phyloP scores from a whole-genome alignment of 2,113 vertebrate genomes.

The Sylvilagus bachmani region DNA sequence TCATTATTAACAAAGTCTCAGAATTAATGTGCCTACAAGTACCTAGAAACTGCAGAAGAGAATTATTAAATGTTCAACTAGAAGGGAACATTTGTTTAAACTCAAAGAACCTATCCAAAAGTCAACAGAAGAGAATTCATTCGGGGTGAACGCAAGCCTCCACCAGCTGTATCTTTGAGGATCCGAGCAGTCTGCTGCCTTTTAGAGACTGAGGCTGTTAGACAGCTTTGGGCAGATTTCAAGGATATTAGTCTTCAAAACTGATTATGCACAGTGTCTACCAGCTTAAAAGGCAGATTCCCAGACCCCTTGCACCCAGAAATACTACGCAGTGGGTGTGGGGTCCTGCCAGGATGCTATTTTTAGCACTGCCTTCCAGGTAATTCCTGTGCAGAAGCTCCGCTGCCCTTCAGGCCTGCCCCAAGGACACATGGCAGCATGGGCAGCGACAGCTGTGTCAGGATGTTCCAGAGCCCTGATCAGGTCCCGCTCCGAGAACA shows the following conservation, averaged over 20 bases:
- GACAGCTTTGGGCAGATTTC: background rate
- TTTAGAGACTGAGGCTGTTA: background rate
- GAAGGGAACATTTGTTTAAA: background rate
- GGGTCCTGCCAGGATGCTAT: background rate
- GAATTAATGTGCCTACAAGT: constrained; percentile 2
- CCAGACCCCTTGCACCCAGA: background rate
- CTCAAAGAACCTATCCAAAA: background rate
- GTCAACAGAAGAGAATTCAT: background rate
- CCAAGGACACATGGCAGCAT: background rate
- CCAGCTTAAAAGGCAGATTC: background rate
- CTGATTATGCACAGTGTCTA: background rate
- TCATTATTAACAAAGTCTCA: constrained; percentile 3
- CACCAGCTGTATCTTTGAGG: background rate
- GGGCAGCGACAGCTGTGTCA: background rate
- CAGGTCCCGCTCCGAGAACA: constrained; percentile 11
- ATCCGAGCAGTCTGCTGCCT: background rate
- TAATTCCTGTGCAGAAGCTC: background rate
- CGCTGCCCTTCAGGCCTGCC: background rate
- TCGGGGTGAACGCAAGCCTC: background rate
- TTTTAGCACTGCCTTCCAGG: background rate
- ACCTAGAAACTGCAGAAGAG: background rate
- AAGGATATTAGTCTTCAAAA: background rate
- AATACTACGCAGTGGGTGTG: background rate
- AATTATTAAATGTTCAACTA: background rate
- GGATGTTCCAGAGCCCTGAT: background rate